phyloP scores from a whole-genome alignment of 1,140 invertebrate species.

The Brachionus rubens region DNA sequence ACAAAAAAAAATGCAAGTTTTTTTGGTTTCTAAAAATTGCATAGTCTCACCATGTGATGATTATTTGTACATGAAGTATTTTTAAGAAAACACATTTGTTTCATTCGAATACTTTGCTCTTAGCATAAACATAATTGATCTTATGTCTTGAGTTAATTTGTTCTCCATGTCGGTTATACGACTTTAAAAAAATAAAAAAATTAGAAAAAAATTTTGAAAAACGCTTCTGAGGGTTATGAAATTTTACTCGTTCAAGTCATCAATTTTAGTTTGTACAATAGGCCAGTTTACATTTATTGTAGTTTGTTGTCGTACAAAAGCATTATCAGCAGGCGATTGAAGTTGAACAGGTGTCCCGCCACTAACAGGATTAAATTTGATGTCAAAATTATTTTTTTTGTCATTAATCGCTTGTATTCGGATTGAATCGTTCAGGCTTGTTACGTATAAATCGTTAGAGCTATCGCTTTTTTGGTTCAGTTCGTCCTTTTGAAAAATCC shows the following conservation, averaged over 20 bases:
- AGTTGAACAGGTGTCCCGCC: no score
- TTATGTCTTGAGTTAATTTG: slow-evolving; percentile 46
- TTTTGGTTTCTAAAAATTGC: slow-evolving; percentile 19
- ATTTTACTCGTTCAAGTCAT: slow-evolving; percentile 43
- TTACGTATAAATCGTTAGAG: background rate
- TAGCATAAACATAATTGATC: slow-evolving; percentile 43
- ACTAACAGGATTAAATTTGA: no score
- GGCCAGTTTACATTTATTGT: slow-evolving; percentile 33
- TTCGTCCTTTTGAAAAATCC: background rate
- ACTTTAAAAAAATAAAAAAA: background rate
- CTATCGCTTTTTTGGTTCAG: slow-evolving; percentile 16
- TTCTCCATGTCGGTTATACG: slow-evolving; percentile 38
- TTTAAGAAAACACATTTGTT: slow-evolving; percentile 44
- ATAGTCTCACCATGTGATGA: no score
- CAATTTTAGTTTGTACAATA: slow-evolving; percentile 33
- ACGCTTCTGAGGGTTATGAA: no score
- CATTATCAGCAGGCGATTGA: background rate
- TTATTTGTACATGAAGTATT: background rate
- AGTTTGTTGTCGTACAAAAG: background rate
- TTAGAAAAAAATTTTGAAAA: background rate
- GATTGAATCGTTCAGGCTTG: background rate
- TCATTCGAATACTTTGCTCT: slow-evolving; percentile 43
- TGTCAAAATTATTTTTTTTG: no score
- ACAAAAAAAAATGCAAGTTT: background rate
- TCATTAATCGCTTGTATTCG: no score